Evolutionary conservation across 2,888 invertebrate species (phyloP).

Genomic region (Limnephilus rhombicus): DNA sequence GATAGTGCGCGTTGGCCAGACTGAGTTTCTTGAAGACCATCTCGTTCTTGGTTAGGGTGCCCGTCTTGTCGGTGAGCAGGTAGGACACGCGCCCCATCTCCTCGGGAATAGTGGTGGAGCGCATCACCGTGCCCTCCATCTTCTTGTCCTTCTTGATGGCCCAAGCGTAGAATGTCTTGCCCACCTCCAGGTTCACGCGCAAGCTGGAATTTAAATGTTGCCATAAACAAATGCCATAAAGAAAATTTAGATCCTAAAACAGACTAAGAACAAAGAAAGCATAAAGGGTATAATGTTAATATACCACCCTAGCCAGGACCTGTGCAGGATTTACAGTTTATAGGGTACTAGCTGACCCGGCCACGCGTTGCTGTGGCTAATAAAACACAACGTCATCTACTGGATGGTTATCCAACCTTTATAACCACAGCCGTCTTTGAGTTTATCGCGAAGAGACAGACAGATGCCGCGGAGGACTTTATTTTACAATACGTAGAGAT

Average conservation of each 20-base stretch:
- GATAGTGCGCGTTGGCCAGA: slow-evolving; percentile 94
- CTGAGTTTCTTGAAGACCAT: slow-evolving; percentile 99
- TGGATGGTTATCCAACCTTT: no score
- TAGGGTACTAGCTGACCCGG: no score
- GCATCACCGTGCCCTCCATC: slow-evolving; percentile 95
- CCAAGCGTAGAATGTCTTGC: slow-evolving; percentile 98
- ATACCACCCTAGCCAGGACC: no score
- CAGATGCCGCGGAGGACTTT: no score
- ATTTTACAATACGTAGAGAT: no score
- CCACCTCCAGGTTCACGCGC: slow-evolving; percentile 98
- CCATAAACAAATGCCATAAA: neutral
- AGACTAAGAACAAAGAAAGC: no score
- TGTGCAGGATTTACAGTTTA: no score
- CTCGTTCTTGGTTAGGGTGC: slow-evolving; percentile 98
- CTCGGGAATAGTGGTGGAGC: slow-evolving; percentile 99
- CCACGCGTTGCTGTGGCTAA: no score
- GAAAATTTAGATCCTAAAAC: neutral
- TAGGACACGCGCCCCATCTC: slow-evolving; percentile 98
- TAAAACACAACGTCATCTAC: no score
- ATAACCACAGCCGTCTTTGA: no score
- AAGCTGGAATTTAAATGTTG: slow-evolving; percentile 79
- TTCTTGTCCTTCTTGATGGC: slow-evolving; percentile 95
- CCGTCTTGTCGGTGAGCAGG: slow-evolving; percentile 98
- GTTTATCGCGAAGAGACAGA: no score
- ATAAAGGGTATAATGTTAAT: no score